Percentiles rank a stretch among this genome's conserved stretches.
Conservation (phyloP, 1,140 invertebrate genomes). For the Hydropsyche tenuis region DNA sequence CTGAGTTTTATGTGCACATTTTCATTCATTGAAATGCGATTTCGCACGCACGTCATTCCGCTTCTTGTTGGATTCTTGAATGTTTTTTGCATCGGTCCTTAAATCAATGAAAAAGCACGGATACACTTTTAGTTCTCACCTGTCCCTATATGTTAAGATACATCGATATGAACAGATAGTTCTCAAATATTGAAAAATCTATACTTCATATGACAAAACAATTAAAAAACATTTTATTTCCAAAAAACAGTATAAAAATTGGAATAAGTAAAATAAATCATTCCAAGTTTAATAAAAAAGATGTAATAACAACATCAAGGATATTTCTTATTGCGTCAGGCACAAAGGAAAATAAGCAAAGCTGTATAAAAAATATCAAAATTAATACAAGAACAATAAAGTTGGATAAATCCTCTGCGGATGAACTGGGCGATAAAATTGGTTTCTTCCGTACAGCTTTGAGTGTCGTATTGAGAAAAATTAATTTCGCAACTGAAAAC, state of each 20-base stretch:
- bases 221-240: too few species aligned
- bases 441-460: too few species aligned
- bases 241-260: too few species aligned
- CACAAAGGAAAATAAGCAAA: neutral
- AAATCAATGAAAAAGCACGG: constrained; percentile 43
- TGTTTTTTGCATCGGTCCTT: constrained; percentile 31
- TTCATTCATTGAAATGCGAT: constrained; percentile 46
- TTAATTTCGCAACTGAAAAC: too few species aligned
- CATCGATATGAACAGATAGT: constrained; percentile 9
- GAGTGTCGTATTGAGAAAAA: too few species aligned
- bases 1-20: constrained; percentile 44
- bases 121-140: constrained; percentile 20
- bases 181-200: neutral
- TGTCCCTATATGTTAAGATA: constrained; percentile 3
- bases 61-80: constrained; percentile 33
- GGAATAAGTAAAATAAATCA: too few species aligned
- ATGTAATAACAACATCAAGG: neutral
- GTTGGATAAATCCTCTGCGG: too few species aligned
- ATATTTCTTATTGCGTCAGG: neutral
- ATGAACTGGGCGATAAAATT: too few species aligned
- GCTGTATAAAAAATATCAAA: neutral
- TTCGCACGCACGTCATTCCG: constrained; percentile 45
- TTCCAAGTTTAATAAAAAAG: too few species aligned
- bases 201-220: too few species aligned
- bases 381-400: too few species aligned